Conservation (phyloP, 2,113 vertebrate species). For the Oncorhynchus nerka region DNA sequence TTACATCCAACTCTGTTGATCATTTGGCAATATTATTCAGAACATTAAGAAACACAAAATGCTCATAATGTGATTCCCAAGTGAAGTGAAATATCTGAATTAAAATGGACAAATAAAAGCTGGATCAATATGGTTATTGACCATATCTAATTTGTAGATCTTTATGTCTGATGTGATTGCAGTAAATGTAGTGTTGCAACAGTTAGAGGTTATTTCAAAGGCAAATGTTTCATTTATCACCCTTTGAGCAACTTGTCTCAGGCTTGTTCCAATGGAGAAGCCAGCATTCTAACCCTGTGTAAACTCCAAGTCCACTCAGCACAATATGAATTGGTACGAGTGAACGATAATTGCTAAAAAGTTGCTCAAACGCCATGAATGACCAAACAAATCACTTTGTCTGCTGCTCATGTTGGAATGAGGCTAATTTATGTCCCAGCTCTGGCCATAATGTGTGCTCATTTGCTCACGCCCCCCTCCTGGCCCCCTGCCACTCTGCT, state of each 20-base stretch:
- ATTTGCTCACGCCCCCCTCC: slow-evolving; percentile 1
- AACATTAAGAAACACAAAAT: background rate
- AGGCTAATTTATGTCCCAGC: slow-evolving; percentile 34
- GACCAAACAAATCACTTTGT: slow-evolving; percentile 33
- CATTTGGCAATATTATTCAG: background rate
- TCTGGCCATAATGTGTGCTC: slow-evolving; percentile 8
- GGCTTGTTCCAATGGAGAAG: slow-evolving; percentile 28
- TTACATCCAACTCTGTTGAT: too few species aligned
- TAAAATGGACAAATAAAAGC: slow-evolving; percentile 16
- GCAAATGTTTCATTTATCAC: slow-evolving; percentile 47
- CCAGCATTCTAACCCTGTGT: slow-evolving; percentile 29
- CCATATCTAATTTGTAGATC: slow-evolving; percentile 33
- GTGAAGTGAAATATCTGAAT: slow-evolving; percentile 7
- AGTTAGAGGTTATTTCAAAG: slow-evolving; percentile 43
- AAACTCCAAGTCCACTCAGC: slow-evolving; percentile 41
- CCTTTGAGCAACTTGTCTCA: slow-evolving; percentile 36
- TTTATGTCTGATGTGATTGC: slow-evolving; percentile 41
- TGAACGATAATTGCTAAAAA: slow-evolving; percentile 46
- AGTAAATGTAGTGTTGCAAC: slow-evolving; percentile 40
- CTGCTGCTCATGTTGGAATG: slow-evolving; percentile 14
- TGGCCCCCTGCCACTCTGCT: background rate
- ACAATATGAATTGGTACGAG: slow-evolving; percentile 36
- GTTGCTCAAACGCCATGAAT: slow-evolving; percentile 31
- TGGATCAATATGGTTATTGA: slow-evolving; percentile 34
- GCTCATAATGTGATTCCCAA: background rate